Percentiles rank a stretch among this genome's conserved stretches.
Evolutionary conservation across 1,140 invertebrate species (phyloP).

Genomic region (Drosophila ambigua): DNA sequence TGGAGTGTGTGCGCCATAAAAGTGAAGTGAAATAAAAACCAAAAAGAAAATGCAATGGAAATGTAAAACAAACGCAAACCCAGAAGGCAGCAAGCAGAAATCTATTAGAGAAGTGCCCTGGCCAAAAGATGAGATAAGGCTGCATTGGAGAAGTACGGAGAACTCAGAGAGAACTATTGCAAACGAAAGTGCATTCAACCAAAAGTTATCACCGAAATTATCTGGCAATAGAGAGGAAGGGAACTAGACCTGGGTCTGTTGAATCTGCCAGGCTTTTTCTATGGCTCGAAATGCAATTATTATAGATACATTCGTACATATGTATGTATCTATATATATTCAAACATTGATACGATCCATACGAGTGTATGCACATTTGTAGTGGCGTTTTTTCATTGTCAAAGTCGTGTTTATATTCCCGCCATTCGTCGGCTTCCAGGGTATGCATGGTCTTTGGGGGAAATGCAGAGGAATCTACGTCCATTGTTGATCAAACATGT

Average conservation of each 20-base stretch:
- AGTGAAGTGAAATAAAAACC: slow-evolving; percentile 24
- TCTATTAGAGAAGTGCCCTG: slow-evolving; percentile 10
- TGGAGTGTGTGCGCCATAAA: slow-evolving; percentile 5
- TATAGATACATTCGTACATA: slow-evolving; percentile 16
- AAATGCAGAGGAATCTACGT: too few species aligned
- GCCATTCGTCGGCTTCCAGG: too few species aligned
- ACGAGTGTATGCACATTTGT: not conserved
- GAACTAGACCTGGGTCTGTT: not conserved
- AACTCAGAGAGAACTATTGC: slow-evolving; percentile 17
- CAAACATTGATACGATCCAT: too few species aligned
- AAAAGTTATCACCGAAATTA: slow-evolving; percentile 47
- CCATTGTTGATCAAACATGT: too few species aligned
- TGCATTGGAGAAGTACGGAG: not conserved
- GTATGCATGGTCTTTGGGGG: too few species aligned
- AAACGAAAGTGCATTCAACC: slow-evolving; percentile 78
- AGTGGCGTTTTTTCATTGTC: slow-evolving; percentile 48
- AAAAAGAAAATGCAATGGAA: slow-evolving; percentile 13
- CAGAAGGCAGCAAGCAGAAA: not conserved
- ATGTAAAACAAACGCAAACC: slow-evolving; percentile 1
- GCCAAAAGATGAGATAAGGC: slow-evolving; percentile 11
- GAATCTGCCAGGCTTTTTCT: not conserved
- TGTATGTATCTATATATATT: slow-evolving; percentile 10
- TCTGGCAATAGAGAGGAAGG: not conserved
- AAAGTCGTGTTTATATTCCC: slow-evolving; percentile 35
- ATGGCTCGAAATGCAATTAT: slow-evolving; percentile 16